These are phyloP conservation scores for Sminthurinus aureus DNA, from an alignment of 2,888 invertebrate genomes.

Conservation along the genomic window DNA sequence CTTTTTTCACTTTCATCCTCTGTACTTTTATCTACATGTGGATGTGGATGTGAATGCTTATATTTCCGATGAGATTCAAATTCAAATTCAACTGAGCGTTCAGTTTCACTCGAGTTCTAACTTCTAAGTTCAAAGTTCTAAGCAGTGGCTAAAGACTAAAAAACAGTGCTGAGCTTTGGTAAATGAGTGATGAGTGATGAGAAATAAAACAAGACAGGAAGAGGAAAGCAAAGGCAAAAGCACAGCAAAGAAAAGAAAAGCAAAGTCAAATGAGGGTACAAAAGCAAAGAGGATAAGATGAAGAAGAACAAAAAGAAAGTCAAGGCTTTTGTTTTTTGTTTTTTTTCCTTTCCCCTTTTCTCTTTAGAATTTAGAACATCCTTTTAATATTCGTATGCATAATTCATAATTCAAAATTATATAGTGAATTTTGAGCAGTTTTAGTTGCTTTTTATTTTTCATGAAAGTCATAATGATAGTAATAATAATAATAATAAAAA, in stretches of 20 bases:
- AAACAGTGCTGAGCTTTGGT: not conserved
- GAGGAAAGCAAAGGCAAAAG: slow-evolving; percentile 8
- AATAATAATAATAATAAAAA: no score
- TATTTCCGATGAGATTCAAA: not conserved
- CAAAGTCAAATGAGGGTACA: slow-evolving; percentile 7
- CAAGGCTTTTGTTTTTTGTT: not conserved
- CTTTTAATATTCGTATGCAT: not conserved
- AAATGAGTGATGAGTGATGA: not conserved
- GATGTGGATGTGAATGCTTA: not conserved
- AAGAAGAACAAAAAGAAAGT: not conserved
- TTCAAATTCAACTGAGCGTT: not conserved
- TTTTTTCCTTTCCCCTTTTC: no score
- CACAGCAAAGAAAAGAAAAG: not conserved
- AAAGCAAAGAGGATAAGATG: slow-evolving; percentile 7
- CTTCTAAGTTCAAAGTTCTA: not conserved
- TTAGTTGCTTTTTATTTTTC: not conserved
- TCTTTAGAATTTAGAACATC: no score
- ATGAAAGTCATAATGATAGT: not conserved
- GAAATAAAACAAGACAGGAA: slow-evolving; percentile 3
- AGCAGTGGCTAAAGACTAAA: no score
- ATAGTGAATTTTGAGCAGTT: not conserved
- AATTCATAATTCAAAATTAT: not conserved
- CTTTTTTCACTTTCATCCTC: no score
- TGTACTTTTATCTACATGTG: not conserved
- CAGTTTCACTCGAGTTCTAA: not conserved